Evolutionary conservation across 2,888 invertebrate genomes (phyloP), one percentile per base, ranked within the genome.

Genomic region (Thumatha senex): DNA sequence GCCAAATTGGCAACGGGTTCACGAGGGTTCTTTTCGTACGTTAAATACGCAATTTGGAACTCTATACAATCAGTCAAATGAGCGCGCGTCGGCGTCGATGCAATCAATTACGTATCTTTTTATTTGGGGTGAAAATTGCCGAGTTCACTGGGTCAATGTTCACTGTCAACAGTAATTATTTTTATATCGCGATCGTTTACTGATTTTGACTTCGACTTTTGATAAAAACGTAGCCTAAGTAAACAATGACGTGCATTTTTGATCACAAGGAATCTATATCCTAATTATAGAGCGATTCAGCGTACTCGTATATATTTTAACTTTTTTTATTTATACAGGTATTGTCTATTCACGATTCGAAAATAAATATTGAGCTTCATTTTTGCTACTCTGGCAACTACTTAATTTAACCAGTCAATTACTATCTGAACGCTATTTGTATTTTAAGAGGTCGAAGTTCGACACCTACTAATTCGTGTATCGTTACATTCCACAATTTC

Each of bases 31-130:
- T 83, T 82, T 83, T 85, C 82, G 84, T 84, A 87, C 85, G 86
- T 86, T 89, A 89, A 90, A 87, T 89, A 90, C 85, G 86, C 86
- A 86, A 89, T 89, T 89, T 82, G 75, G 80, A 80, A 76, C 78
- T 78, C 80, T 72, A 82, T 85, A 88, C 91, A 89, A 89, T 89
- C 87, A 86, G 72, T 78, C 77, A 84, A 89, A 90, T 87, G 89
- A 89, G 86, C 80, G 84, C 75, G 79, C 18, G 18, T 80, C 82
- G 79, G n/a, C 77, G 76, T 80, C 82, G 79, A 82, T 85, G 82
- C 83, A 89, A 90, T 89, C 88, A 89, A 88, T 90, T 89, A 89
- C 82, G 75, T 76, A 80, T 82, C 75, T 83, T 84, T 89, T 82
- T 73, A 72, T 73, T 59, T 68, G 70, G 77, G 78, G 75, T 72